These are phyloP conservation scores for Drosophila varians DNA, from an alignment of 1,140 invertebrate genomes.

Conservation along the genomic window DNA sequence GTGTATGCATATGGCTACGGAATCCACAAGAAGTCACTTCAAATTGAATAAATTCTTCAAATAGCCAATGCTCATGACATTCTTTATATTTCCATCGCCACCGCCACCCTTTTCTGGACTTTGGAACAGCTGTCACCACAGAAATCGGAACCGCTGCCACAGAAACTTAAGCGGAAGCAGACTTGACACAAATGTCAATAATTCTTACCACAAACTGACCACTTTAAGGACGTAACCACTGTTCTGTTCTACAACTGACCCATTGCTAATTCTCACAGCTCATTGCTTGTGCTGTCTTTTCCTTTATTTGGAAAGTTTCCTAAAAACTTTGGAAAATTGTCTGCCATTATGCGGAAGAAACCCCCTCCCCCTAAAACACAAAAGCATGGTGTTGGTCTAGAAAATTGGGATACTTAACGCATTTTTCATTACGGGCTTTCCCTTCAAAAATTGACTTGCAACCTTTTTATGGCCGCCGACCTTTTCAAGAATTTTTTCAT, in stretches of 20 bases:
- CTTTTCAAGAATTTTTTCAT: constrained; percentile 6
- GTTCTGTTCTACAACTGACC: not conserved
- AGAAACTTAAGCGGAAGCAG: constrained; percentile 50
- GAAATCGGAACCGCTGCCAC: constrained; percentile 50
- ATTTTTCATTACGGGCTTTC: constrained; percentile 62
- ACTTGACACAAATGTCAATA: constrained; percentile 74
- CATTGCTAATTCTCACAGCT: constrained; percentile 63
- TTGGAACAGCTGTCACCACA: constrained; percentile 39
- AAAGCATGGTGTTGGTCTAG: not conserved
- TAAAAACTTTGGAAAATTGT: constrained; percentile 58
- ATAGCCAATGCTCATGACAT: constrained; percentile 28
- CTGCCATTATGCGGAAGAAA: not conserved
- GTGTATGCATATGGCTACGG: constrained; percentile 3
- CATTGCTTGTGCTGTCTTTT: constrained; percentile 42
- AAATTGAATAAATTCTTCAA: constrained; percentile 62
- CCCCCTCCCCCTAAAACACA: not conserved
- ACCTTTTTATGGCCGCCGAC: too few relatives aligned
- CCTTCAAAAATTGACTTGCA: constrained; percentile 8
- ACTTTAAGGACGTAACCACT: constrained; percentile 10
- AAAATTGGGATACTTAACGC: constrained; percentile 79
- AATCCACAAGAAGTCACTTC: constrained; percentile 34
- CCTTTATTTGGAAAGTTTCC: constrained; percentile 40
- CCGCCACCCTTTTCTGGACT: not conserved
- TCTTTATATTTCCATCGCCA: constrained; percentile 17
- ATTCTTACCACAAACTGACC: constrained; percentile 52